Base-by-base conservation (phyloP, 1,140 invertebrate species). In the Drosophila obscura region DNA sequence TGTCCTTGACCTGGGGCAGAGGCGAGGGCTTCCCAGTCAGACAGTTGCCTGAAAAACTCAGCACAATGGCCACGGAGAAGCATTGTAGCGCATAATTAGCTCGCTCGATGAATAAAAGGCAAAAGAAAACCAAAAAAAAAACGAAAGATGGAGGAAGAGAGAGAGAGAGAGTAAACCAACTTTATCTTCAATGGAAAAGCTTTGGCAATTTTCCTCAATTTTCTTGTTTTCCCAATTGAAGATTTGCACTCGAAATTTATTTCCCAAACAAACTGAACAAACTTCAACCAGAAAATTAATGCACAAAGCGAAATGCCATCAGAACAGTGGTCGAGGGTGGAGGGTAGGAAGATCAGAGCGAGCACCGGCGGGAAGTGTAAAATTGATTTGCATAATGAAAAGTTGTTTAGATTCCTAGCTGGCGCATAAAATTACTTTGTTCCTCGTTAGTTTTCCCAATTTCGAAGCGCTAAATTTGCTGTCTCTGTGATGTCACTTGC, bases 311-410 rank as follows among this genome's bases (percentile, higher is more conserved):
- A 69, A 71, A 68, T 68, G 67, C 51, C 44, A 68, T 57, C 63
- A n/a, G 2, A 19, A 53, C 4, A 5, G 41, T 31, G 49, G 59
- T 19, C 19, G 51, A 65, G 73, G 31, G 31, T 46, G 35, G 11
- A 35, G 31, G 4, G 4, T 0, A 4, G 35, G 11, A 72, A 72
- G 65, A 13, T 35, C 9, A 11, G 31, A 35, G 31, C 31, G 3
- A 39, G 9, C 35, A 39, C 9, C 35, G 35, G 35, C 35, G 35
- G 4, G 11, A 75, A 75, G 67, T 75, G 67, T 75, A 72, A 83
- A 83, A 83, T 83, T 83, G 80, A 83, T 83, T 83, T 83, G 80
- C 80, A 83, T 83, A 83, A 83, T 83, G 80, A 82, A 60, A 75
- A 75, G 76, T 72, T 84, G 76, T 78, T 72, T 73, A 61, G 83